Base-by-base conservation (phyloP, 2,113 vertebrate genomes). In the Hyla sarda region DNA sequence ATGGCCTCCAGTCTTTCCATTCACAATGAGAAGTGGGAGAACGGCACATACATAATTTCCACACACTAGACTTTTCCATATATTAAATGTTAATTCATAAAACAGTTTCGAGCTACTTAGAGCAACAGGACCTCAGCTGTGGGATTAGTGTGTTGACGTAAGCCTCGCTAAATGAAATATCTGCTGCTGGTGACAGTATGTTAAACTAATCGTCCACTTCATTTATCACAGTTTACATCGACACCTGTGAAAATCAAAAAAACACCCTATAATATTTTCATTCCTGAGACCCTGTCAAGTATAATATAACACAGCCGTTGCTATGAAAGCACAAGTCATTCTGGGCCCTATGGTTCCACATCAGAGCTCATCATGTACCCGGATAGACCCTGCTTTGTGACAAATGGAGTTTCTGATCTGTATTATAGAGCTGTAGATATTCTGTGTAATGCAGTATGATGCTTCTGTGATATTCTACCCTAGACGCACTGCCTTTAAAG, bases 151-250 rank as follows among this genome's bases (percentile, higher is more conserved):
- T 23, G 4, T 62, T 82, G 79, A 82, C 79, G 62, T 72, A 74
- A 58, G 30, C 8, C 54, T 72, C 82, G 5, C 60, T 65, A 82
- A 69, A 82, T 82, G 60, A 82, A 82, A 65, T 48, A 82, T 69
- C 58, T 48, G 41, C 58, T 48, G 41, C 79, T 7, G 52, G 41
- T 82, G 79, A 48, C 79, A 32, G 60, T 67, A 37, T 82, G 79
- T 48, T 75, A 84, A 84, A 84, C 48, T 84, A 84, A 84, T 84
- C 30, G 69, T 11, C 56, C 72, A 41, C 82, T 37, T 75, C 82
- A 84, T 84, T 52, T 74, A 84, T 82, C 79, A 82, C 34, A 82
- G 48, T 82, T 47, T 82, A 28, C 41, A 48, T 50, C 9, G 19
- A 16, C 45, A 69, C 45, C 60, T 65, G 62, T 50, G 60, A 30